Base-by-base conservation (phyloP, 1,140 invertebrate species). In the Drosophila pachea region DNA sequence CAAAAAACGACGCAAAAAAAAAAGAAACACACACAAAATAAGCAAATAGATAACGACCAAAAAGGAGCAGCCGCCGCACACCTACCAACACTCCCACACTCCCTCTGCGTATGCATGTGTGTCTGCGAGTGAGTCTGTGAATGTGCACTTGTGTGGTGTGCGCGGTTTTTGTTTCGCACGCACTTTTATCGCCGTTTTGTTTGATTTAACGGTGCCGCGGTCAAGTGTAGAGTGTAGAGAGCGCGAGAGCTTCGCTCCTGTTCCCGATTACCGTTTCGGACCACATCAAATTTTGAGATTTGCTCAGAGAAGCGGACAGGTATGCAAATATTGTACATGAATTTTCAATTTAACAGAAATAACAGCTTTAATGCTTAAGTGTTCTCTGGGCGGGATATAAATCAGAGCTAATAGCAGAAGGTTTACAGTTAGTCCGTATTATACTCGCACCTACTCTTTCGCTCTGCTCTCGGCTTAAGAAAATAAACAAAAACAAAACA, bases 161-260 rank as follows among this genome's bases (percentile, higher is more conserved):
- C 63, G 62, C 65, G 65, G 54, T 62, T 73, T 74, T 67, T 73
- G 63, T 73, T 63, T 79, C 76, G 56, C 81, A 83, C 79, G 79
- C 79, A 79, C 63, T 56, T 78, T 67, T 73, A 73, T 68, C 76
- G 56, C 63, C 12, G 56, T 64, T 63, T 68, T 74, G 73, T 68
- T 73, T 64, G 65, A 67, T 73, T 70, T 83, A 83, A 83, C 78
- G 78, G 78, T 84, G 73, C 59, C 79, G 78, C 79, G 79, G 79
- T 84, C 79, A 79, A 83, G 79, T 84, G 73, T 67, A 66, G 56
- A 83, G 79, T 84, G 73, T 67, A 66, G 56, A 55, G 66, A 59
- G 66, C 73, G 68, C 56, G 56, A 74, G 43, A 68, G 63, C 53
- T 32, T 56, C 50, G 40, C 50, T 31, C 29, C 60, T 22, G 38